Evolutionary conservation across 2,797 vertebrate genomes (phyloP).

Genomic region (Catostomus latipinnis): DNA sequence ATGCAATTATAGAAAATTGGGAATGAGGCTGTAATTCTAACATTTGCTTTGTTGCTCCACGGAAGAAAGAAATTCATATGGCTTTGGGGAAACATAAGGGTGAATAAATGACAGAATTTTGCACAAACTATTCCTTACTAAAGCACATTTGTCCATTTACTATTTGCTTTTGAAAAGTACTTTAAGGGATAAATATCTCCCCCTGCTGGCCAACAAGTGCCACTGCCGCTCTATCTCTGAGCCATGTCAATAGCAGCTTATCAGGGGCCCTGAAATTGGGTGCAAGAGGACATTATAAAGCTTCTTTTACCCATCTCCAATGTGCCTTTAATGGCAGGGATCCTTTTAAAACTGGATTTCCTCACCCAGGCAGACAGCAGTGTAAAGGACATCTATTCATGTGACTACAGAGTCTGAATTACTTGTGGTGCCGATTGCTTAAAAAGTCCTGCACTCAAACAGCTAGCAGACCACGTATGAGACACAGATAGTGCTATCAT

Average conservation of each 20-base stretch:
- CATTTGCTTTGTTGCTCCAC: too few species aligned
- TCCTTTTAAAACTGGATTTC: conserved; percentile 61
- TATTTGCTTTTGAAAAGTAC: conserved; percentile 9
- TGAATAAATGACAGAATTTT: too few species aligned
- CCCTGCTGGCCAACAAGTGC: conserved; percentile 53
- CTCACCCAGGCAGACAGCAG: conserved; percentile 51
- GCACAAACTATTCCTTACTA: not conserved
- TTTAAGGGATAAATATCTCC: conserved; percentile 55
- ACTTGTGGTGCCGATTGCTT: conserved; percentile 23
- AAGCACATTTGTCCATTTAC: not conserved
- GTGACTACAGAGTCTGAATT: conserved; percentile 49
- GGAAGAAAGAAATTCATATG: too few species aligned
- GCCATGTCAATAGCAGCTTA: conserved; percentile 60
- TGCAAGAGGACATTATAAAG: conserved; percentile 63
- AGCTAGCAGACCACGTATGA: conserved; percentile 29
- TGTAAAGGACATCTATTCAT: conserved; percentile 53
- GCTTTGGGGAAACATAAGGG: too few species aligned
- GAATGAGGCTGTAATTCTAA: too few species aligned
- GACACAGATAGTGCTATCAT: conserved; percentile 36
- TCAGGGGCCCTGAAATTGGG: conserved; percentile 63
- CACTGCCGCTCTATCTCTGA: conserved; percentile 14
- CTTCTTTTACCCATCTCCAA: conserved; percentile 57
- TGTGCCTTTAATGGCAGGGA: conserved; percentile 53
- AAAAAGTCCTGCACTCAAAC: conserved; percentile 26
- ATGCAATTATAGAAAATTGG: too few species aligned